Evolutionary conservation across 2,113 vertebrate species (phyloP), one percentile per base, ranked within the genome.

Genomic region (Tylochromis polylepis): DNA sequence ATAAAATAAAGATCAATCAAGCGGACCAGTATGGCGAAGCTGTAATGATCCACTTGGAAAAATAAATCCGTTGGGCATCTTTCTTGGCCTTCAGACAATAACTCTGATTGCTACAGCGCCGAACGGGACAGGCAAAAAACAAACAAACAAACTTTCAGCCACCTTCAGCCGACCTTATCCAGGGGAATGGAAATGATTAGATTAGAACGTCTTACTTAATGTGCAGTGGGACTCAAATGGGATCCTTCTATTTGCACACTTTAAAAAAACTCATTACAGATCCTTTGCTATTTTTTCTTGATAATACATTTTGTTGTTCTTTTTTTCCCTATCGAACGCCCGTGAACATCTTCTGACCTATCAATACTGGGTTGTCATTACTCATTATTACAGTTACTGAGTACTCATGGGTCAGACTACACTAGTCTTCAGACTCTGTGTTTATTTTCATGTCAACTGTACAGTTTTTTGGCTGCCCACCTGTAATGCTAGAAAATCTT

Each of bases 121-220:
- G n/a, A n/a, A n/a, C n/a, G n/a, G n/a, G n/a, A n/a, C n/a, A n/a
- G n/a, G n/a, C n/a, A n/a, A n/a, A n/a, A n/a, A n/a, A n/a, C n/a
- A n/a, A n/a, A n/a, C n/a, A n/a, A n/a, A n/a, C n/a, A n/a, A n/a
- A 88, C 55, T 60, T n/a, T 86, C 3, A 79, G 81, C 70, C 89
- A 83, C 87, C 80, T 86, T 60, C 58, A 16, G 36, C 77, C 3
- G 58, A 90, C 88, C 59, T n/a, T 85, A 38, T 87, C 83, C 80
- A 34, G 78, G 41, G 70, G 59, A 91, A 58, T 89, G 82, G 72
- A 88, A 91, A 87, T 86, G 82, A 87, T 83, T n/a, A 29, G 58
- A 91, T 79, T 86, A 79, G 87, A 90, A 89, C n/a, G 77, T 84
- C 90, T 91, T 77, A 85, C 82, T 93, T 88, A 80, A 65, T 87